Conservation (phyloP, 2,888 invertebrate species). For the Ectemnius cavifrons region DNA sequence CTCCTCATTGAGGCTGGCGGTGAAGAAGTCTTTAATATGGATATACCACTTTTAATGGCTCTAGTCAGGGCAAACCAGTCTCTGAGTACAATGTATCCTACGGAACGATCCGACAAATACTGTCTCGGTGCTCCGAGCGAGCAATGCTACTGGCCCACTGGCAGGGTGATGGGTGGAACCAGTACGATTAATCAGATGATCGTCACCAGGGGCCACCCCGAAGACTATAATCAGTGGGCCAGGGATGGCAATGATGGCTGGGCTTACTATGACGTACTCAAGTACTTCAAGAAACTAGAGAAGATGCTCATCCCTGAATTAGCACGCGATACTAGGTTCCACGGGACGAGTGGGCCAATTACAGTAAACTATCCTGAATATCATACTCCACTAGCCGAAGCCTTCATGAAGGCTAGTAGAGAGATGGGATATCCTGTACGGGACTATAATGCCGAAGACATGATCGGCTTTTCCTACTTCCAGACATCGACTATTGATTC, state of each 20-base stretch:
- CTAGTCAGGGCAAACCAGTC: background rate
- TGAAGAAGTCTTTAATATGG: background rate
- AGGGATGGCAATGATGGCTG: background rate
- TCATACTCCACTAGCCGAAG: background rate
- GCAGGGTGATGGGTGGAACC: background rate
- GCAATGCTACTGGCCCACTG: background rate
- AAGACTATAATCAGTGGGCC: background rate
- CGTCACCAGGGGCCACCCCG: background rate
- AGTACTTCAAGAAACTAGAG: background rate
- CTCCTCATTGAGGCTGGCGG: background rate
- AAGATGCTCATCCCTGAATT: background rate
- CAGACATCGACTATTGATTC: conserved; percentile 84
- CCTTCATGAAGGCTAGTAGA: background rate
- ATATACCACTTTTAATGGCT: background rate
- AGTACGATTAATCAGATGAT: background rate
- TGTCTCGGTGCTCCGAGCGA: background rate
- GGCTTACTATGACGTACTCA: background rate
- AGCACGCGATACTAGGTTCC: background rate
- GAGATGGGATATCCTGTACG: background rate
- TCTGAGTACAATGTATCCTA: background rate
- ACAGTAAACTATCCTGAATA: background rate
- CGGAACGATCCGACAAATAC: background rate
- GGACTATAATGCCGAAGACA: conserved; percentile 77
- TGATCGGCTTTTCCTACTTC: conserved; percentile 82
- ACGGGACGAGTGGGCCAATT: background rate